Evolutionary conservation across 1,140 invertebrate species (phyloP), one percentile per base, ranked within the genome.

Genomic region (Yoshiicerus persimilis): DNA sequence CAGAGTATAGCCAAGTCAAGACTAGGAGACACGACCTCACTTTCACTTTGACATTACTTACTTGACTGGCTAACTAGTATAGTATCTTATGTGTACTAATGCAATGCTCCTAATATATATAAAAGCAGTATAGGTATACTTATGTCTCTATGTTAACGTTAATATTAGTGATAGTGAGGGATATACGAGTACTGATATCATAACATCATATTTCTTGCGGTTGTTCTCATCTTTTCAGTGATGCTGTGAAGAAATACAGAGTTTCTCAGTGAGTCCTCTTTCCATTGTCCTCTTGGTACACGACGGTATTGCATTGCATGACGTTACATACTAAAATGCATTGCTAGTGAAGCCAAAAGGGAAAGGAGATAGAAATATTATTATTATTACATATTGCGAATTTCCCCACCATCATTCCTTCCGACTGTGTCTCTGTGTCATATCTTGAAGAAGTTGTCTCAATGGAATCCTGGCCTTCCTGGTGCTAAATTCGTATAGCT

Each of bases 1-100:
- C 70, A 75, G 75, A n/a, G 75, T 36, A n/a, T 80, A 34, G 75
- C 75, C 75, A 80, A 80, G 32, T 34, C 75, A 80, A 80, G 75
- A 36, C 32, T 36, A 80, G 34, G 23, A 32, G 66, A 80, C 27
- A 36, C 75, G 75, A 80, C 75, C 75, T 80, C 75, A 36, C 16
- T 38, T 32, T 38, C 30, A 32, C 75, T 80, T 56, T 56, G 47
- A 56, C 47, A 56, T 56, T 56, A 56, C 47, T n/a, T 56, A 56
- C 47, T 56, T 56, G 47, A 56, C 47, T 56, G 47, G 47, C 47
- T 56, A 56, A 56, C 47, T 56, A 9, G 9, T 13, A 11, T 13
- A 11, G 1, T 41, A 9, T 41, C 39, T 41, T 41, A 11, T 56
- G 5, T 56, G 20, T 56, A n/a, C 47, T 5, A 16, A 16, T 56